Evolutionary conservation across 2,888 invertebrate genomes (phyloP), one percentile per base, ranked within the genome.

Genomic region (Ophioninae sp.): DNA sequence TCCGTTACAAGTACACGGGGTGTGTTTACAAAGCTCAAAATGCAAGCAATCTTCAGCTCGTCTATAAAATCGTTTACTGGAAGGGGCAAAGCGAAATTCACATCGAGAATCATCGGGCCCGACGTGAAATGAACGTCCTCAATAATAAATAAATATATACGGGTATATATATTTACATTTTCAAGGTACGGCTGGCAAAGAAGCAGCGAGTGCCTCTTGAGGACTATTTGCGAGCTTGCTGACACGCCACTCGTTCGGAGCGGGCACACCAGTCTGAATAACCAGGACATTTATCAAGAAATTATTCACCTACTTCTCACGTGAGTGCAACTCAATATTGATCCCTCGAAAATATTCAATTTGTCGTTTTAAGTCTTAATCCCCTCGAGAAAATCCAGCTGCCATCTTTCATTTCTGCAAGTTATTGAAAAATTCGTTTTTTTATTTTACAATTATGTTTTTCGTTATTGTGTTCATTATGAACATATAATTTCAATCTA

Each of bases 201-300:
- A 80, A 96, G 95, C 7, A 94, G 93, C 69, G 92, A 93, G 44
- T 96, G 96, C 90, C 93, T 96, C 82, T 93, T 96, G 85, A 93
- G 95, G 86, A 94, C 95, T 69, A 95, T 96, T 89, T 96, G 96
- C 88, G 96, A 96, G 91, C 94, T 95, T 80, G 94, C 95, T 72
- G 93, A 93, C 68, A 91, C 93, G 21, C 94, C 94, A 77, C 93
- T 95, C 83, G 94, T 67, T 79, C 61, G 67, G 10, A 44, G 94
- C 77, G 94, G 82, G 94, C 94, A 88, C 41, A 68, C 67, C n/a
- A 13, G 59, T 6, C 72, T 56, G 59, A 39, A 95, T 88, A 95
- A 96, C 23, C 94, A 94, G 74, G 92, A 96, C 61, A 89, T 96
- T 77, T 95, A 96, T 39, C 95, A 95, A 81, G 96, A 96, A 91